Conservation (phyloP, 2,797 vertebrate genomes). For the Apogon hyalosoma region DNA sequence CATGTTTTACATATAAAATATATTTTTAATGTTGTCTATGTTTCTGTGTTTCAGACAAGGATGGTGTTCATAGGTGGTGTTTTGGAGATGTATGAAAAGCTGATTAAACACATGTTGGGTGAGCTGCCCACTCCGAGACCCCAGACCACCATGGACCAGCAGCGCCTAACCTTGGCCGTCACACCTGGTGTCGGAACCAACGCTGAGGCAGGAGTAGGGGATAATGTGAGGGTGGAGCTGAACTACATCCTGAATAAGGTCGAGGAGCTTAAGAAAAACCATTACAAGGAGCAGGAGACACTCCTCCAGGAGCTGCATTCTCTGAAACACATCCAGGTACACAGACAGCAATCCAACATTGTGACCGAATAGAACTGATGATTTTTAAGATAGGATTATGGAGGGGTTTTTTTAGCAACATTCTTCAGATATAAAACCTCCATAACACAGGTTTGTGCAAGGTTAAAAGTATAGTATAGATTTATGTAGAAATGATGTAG, state of each 20-base stretch:
- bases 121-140: slow-evolving; percentile 38
- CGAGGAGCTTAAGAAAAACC: background rate
- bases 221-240: slow-evolving; percentile 11
- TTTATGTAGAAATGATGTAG: too few species aligned
- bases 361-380: background rate
- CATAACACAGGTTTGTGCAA: too few species aligned
- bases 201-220: rapidly evolving
- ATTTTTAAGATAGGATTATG: background rate
- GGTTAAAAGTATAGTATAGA: background rate
- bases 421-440: too few species aligned
- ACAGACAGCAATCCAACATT: slow-evolving; percentile 26
- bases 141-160: rapidly evolving
- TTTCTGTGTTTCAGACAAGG: slow-evolving; percentile 33
- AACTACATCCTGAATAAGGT: slow-evolving; percentile 36
- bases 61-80: slow-evolving; percentile 42
- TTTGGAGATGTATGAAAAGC: slow-evolving; percentile 61
- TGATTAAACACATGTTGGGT: slow-evolving; percentile 58
- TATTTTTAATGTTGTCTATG: background rate
- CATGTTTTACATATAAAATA: background rate
- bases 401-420: background rate
- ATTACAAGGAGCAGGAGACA: slow-evolving; percentile 35
- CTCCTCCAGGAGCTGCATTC: slow-evolving; percentile 32
- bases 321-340: slow-evolving; percentile 57
- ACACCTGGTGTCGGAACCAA: rapidly evolving
- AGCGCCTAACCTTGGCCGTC: rapidly evolving